phyloP scores from a whole-genome alignment of 1,140 invertebrate species.

The Hesperophylax magnus region DNA sequence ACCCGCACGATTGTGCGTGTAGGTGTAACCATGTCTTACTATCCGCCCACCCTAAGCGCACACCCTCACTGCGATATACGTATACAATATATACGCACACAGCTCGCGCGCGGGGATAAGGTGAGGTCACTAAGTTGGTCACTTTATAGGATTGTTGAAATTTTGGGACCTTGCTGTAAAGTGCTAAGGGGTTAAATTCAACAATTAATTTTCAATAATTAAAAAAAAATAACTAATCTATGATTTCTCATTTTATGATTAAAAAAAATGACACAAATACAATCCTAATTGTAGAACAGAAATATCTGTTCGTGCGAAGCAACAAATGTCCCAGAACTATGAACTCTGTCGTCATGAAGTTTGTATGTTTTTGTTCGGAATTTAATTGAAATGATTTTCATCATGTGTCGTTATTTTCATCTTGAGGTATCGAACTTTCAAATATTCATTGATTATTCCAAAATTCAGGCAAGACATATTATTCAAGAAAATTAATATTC shows the following conservation, averaged over 20 bases:
- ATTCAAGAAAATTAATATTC: too few relatives aligned
- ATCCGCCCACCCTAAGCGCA: slow-evolving; percentile 3
- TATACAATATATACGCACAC: slow-evolving; percentile 26
- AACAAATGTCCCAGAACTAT: too few relatives aligned
- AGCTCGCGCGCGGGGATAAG: slow-evolving; percentile 36
- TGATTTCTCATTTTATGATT: background rate
- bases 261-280: too few relatives aligned
- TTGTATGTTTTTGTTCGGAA: too few relatives aligned
- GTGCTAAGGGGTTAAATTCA: slow-evolving; percentile 18
- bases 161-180: slow-evolving; percentile 22
- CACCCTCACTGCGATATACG: background rate
- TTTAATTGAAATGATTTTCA: too few relatives aligned
- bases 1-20: slow-evolving; percentile 7
- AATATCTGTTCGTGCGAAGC: too few relatives aligned
- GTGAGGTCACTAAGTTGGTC: slow-evolving; percentile 54
- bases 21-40: slow-evolving; percentile 17
- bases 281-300: too few relatives aligned
- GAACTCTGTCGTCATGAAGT: too few relatives aligned
- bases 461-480: too few relatives aligned
- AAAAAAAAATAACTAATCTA: background rate
- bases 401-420: too few relatives aligned
- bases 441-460: too few relatives aligned
- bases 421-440: too few relatives aligned
- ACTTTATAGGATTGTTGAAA: slow-evolving; percentile 53
- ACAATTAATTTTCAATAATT: background rate